phyloP scores from a whole-genome alignment of 2,888 invertebrate genomes.

The Lithophane semibrunnea region DNA sequence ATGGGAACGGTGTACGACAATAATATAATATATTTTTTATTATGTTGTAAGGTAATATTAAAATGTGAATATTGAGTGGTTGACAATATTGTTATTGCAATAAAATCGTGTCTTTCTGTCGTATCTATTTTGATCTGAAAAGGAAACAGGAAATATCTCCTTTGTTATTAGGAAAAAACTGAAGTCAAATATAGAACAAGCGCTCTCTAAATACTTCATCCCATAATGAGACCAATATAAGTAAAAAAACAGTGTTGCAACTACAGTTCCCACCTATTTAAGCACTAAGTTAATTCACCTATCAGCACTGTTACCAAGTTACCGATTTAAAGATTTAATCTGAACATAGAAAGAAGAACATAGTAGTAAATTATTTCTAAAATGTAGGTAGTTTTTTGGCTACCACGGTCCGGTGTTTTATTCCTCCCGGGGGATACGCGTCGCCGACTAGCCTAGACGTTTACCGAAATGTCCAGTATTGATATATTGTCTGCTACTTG shows the following conservation, averaged over 20 bases:
- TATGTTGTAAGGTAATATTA: conserved; percentile 28
- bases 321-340: neutral
- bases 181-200: neutral
- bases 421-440: conserved; percentile 41
- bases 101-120: conserved; percentile 6
- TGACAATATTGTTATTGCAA: conserved; percentile 24
- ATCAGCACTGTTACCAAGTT: neutral
- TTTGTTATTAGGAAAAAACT: neutral
- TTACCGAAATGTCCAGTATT: conserved; percentile 63
- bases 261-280: neutral
- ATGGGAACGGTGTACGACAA: conserved; percentile 2
- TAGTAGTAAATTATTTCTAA: conserved; percentile 33
- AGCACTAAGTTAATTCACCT: neutral
- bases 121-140: conserved; percentile 3
- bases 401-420: conserved; percentile 25
- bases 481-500: conserved; percentile 60
- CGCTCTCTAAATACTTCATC: neutral
- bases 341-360: conserved; percentile 6
- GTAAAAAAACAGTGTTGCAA: neutral
- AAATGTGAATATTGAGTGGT: conserved; percentile 33
- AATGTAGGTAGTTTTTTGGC: conserved; percentile 28
- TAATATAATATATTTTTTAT: conserved; percentile 24
- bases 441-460: conserved; percentile 53
- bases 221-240: neutral
- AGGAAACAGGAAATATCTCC: neutral